Base-by-base conservation (phyloP, 92 coral and sea anemone species). In the Montipora capitata region DNA sequence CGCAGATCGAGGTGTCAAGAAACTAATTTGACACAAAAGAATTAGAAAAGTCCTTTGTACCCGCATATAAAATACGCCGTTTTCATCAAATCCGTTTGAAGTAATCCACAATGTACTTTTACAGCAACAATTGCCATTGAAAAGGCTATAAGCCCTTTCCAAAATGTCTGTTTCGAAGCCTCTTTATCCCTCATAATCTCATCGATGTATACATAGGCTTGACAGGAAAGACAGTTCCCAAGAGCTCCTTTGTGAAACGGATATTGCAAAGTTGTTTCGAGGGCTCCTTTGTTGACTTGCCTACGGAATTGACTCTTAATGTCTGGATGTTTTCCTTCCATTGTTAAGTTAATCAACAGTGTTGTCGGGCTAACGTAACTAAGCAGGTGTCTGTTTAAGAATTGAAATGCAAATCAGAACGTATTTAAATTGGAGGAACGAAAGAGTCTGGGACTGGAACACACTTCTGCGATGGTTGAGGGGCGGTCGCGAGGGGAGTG, bases 321-420 rank as follows among this genome's bases (percentile, higher is more conserved):
- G 18, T 62, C 82, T 27, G 76, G 49, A 75, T 62, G 83, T 85
- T 75, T 76, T 48, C 61, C 75, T 56, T 70, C 69, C 86, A 82
- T 82, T 91, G 94, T 91, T 81, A 81, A 76, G 88, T 40, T 67
- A 88, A 87, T 86, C 84, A 71, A 66, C 63, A 68, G 75, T 44
- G 91, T 91, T 62, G 94, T 76, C 76, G 82, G 59, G 89, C 66
- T 59, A 6, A 68, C 82, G 94, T 91, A 86, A 86, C 94, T 59
- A 91, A 51, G 94, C 94, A 91, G 94, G 91, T 91, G 94, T 82
- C 76, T 43, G 45, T 72, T 40, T 5, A 58, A 35, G 44, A 18
- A 12, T 35, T 10, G 52, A 64, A 85, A 63, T 85, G 89, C 83
- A 85, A 76, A 85, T 85, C 40, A 44, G 2, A 76, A 58, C 11